Base-by-base conservation (phyloP, 2,797 vertebrate genomes). In the Rhinogobio ventralis region DNA sequence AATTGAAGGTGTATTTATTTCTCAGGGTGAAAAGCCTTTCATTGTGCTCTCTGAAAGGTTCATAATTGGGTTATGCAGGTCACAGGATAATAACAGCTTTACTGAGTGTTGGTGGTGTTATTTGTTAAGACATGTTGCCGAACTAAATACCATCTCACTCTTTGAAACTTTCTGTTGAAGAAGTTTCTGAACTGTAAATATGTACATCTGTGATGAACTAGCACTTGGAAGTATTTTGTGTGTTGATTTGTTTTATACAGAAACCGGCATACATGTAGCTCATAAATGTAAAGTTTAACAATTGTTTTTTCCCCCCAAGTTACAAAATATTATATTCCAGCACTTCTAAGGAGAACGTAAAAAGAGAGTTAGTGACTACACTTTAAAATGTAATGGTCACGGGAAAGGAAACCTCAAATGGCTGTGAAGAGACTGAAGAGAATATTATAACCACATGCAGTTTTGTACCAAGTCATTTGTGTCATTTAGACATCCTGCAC, bases 11-110 rank as follows among this genome's bases (percentile, higher is more conserved):
- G 25, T 69, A 7, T 67, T 77, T 55, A 8, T 53, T n/a, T 77
- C 46, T 77, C 73, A 77, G 33, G 82, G 62, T 68, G 9, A 53
- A 28, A 51, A 64, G 20, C 5, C 13, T 53, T 68, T 71, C 67
- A 2, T 2, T 53, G 14, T 62, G 15, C 3, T 51, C 28, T 75
- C 73, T 49, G 55, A 83, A 83, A 68, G 45, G 62, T 67, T 83
- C 23, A 13, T 66, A 64, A 39, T 39, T 51, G 15, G 46, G 36
- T 60, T 39, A 69, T 77, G 17, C 46, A 23, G 64, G 20, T 67
- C 46, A 76, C 60, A 1, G 15, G 36, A 75, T 51, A 53, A 39
- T 51, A 28, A 53, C 3, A n/a, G 14, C 28, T 82, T 82, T 51
- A 36, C 13, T 42, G 46, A 25, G 28, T 64, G 72, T 51, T 64